These are phyloP conservation scores for Stichopus horrens DNA, from an alignment of 53 echinoderm and acorn worm species.

Conservation along the genomic window DNA sequence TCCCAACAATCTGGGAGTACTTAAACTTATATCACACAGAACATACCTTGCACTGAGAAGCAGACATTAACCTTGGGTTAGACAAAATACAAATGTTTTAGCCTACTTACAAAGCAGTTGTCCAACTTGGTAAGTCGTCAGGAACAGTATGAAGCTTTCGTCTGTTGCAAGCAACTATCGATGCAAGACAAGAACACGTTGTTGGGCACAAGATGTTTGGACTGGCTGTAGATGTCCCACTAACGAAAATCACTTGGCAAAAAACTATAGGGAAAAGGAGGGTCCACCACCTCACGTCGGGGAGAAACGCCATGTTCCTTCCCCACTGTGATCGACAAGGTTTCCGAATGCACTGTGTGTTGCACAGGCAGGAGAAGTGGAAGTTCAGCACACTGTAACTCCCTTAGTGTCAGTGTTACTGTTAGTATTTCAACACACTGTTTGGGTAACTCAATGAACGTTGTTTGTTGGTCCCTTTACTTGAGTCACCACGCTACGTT, in stretches of 20 bases:
- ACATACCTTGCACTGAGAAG: too few species aligned
- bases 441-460: not conserved
- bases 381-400: not conserved
- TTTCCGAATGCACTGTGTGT: not conserved
- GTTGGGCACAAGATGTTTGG: conserved; percentile 40
- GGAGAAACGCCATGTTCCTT: conserved; percentile 45
- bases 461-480: not conserved
- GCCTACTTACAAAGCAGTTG: conserved; percentile 30
- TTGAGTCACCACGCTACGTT: not conserved
- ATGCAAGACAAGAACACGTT: conserved; percentile 33
- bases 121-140: conserved; percentile 35
- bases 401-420: not conserved
- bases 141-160: conserved; percentile 10
- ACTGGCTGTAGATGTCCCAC: not conserved
- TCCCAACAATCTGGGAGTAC: too few species aligned
- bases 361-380: not conserved
- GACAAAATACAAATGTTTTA: too few species aligned
- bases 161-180: conserved; percentile 39
- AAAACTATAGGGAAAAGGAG: not conserved
- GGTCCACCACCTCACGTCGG: conserved; percentile 49
- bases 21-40: too few species aligned
- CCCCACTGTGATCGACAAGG: conserved; percentile 36
- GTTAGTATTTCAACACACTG: not conserved
- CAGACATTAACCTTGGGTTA: too few species aligned
- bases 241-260: not conserved